These are phyloP conservation scores for Microtus ochrogaster DNA, from an alignment of 2,113 vertebrate species.

Conservation along the genomic window DNA sequence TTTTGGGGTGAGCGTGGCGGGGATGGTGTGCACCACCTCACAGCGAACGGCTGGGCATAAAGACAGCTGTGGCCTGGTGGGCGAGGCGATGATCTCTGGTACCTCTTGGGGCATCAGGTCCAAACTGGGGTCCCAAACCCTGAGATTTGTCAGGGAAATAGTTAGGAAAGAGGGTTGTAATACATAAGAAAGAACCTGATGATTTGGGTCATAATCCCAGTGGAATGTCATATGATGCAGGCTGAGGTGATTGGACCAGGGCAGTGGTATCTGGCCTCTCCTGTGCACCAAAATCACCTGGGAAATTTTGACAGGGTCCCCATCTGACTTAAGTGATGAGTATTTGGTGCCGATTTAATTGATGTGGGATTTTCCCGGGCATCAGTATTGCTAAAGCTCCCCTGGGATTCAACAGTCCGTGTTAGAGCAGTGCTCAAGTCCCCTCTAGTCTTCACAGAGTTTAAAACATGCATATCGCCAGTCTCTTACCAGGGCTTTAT, in stretches of 20 bases:
- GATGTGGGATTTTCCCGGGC: fast-evolving
- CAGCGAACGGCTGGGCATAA: not conserved
- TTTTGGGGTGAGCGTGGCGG: not conserved
- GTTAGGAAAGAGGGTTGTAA: not conserved
- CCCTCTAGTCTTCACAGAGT: not conserved
- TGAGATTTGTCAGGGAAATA: conserved; percentile 10
- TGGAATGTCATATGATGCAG: not conserved
- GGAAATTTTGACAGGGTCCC: not conserved
- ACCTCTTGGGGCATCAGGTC: not conserved
- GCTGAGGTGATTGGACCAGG: not conserved
- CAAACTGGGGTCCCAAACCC: not conserved
- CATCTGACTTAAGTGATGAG: not conserved
- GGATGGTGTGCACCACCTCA: not conserved
- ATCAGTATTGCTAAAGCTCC: not conserved
- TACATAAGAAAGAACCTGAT: not conserved
- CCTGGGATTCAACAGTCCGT: not conserved
- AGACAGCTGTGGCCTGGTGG: not conserved
- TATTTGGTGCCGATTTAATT: not conserved
- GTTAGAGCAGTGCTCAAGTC: not conserved
- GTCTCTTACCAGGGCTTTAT: conserved; percentile 37
- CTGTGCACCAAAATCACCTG: not conserved
- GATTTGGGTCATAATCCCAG: not conserved
- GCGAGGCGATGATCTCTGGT: not conserved
- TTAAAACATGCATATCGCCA: not conserved
- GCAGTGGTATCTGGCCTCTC: not conserved